Evolutionary conservation across 1,140 invertebrate genomes (phyloP).

Genomic region (Hyposmocoma kahamanoa): DNA sequence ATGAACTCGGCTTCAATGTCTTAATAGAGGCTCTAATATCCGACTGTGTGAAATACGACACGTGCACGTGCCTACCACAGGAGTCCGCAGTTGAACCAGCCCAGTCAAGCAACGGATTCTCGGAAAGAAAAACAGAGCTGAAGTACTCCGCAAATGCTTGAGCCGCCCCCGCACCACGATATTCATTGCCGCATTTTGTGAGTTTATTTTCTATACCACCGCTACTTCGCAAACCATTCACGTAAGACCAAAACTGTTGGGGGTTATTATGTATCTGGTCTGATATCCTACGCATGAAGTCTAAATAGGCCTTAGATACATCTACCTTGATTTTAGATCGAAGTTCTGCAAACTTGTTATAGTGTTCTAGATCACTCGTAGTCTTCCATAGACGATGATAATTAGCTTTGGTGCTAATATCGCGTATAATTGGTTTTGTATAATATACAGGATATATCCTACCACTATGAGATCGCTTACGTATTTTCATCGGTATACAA

Average conservation of each 20-base stretch:
- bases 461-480: not conserved
- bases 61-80: not conserved
- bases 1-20: not conserved
- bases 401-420: not conserved
- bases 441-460: not conserved
- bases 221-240: not conserved
- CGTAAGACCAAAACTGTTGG: not conserved
- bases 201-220: not conserved
- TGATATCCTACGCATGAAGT: not conserved
- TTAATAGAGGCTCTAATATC: not conserved
- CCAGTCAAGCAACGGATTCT: not conserved
- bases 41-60: not conserved
- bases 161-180: not conserved
- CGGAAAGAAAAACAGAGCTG: not conserved
- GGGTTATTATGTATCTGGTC: not conserved
- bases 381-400: not conserved
- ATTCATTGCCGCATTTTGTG: not conserved
- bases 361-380: not conserved
- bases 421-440: constrained; percentile 1
- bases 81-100: not conserved
- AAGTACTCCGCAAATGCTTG: not conserved
- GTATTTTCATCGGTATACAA: constrained; percentile 2
- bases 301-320: not conserved
- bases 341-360: not conserved
- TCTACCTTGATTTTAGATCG: not conserved